These are phyloP conservation scores for Etheostoma cragini DNA, from an alignment of 2,113 vertebrate genomes.

Conservation along the genomic window DNA sequence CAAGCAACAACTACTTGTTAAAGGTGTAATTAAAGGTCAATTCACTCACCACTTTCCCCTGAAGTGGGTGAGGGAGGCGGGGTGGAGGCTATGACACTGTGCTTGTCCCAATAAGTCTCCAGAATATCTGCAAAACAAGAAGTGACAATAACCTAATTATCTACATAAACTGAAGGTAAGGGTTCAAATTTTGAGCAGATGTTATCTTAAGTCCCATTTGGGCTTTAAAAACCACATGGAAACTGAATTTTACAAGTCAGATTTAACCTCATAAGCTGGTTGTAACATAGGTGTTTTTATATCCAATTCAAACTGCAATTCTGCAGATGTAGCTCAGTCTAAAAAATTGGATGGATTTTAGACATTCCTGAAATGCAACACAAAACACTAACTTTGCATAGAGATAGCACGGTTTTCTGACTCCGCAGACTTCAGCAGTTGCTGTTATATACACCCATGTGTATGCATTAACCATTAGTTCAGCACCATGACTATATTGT, in stretches of 20 bases:
- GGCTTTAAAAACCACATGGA: background rate
- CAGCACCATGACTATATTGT: background rate
- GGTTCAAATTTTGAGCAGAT: background rate
- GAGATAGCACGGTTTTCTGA: background rate
- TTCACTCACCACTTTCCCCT: conserved; percentile 90
- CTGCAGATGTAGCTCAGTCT: background rate
- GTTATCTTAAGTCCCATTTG: background rate
- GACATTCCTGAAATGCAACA: background rate
- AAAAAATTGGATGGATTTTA: background rate
- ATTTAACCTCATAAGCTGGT: background rate
- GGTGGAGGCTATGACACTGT: conserved; percentile 94
- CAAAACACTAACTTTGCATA: no score
- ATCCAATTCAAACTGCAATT: background rate
- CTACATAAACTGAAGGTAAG: background rate
- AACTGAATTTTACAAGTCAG: background rate
- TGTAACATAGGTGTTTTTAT: background rate
- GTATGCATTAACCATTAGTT: background rate
- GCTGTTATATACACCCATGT: background rate
- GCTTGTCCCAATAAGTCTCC: conserved; percentile 98
- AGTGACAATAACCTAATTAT: background rate
- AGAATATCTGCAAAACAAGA: conserved; percentile 88
- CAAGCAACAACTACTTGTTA: background rate
- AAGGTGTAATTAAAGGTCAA: background rate
- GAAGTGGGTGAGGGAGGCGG: conserved; percentile 97
- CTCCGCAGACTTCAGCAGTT: background rate